Evolutionary conservation across 2,797 vertebrate species (phyloP).

Genomic region (Enteromius radiatus): DNA sequence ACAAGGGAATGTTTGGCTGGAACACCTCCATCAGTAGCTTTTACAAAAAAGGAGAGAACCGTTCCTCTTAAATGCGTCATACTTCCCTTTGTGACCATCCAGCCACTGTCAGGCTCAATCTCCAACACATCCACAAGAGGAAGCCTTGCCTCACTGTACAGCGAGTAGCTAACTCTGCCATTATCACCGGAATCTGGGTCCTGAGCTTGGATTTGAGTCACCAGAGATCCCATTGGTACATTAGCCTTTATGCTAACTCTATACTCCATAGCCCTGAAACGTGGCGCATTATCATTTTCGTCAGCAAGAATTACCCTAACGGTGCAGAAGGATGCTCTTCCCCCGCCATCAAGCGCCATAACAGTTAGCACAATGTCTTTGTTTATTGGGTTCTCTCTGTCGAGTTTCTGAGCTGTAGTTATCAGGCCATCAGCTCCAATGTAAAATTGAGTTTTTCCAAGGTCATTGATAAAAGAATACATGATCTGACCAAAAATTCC

Average conservation of each 20-base stretch:
- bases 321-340: conserved; percentile 93
- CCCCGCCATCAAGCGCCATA: conserved; percentile 94
- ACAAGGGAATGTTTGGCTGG: conserved; percentile 91
- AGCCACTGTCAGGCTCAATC: conserved; percentile 90
- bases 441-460: conserved; percentile 89
- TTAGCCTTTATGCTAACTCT: conserved; percentile 91
- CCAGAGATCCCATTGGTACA: conserved; percentile 87
- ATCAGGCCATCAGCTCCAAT: conserved; percentile 87
- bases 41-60: conserved; percentile 91
- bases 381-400: conserved; percentile 89
- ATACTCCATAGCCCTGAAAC: conserved; percentile 91
- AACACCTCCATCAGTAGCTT: conserved; percentile 89
- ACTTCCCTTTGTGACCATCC: conserved; percentile 92
- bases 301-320: conserved; percentile 94
- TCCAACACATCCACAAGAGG: conserved; percentile 88
- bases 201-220: conserved; percentile 92
- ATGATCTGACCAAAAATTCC: conserved; percentile 86
- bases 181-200: conserved; percentile 92
- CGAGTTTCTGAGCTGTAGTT: conserved; percentile 86
- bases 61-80: conserved; percentile 90
- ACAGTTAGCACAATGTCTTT: conserved; percentile 91
- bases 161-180: conserved; percentile 91
- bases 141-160: conserved; percentile 86
- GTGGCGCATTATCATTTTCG: conserved; percentile 94
- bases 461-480: conserved; percentile 93